Evolutionary conservation across 2,888 invertebrate genomes (phyloP), one percentile per base, ranked within the genome.

Genomic region (Ditula angustiorana): DNA sequence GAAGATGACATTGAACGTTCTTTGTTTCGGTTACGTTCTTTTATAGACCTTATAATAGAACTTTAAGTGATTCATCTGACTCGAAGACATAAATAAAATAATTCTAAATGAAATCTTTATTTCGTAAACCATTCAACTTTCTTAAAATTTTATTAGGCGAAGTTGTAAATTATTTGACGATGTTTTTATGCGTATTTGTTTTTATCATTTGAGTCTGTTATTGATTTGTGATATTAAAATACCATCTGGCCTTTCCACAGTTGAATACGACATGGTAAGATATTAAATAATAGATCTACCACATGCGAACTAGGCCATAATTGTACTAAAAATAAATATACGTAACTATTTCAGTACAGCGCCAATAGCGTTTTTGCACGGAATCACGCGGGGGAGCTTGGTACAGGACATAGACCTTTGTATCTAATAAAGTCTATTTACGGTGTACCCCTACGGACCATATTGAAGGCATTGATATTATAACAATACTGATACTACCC

Each of bases 291-390:
- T 80, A 78, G 81, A 80, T 76, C 75, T 74, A 79, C 79, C 77
- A 77, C 74, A 74, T 72, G 71, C 71, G 73, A 86, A 82, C 76
- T 75, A 77, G 86, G 85, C 80, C 82, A 81, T 71, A 71, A 66
- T 61, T 72, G 70, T 75, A 74, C 80, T 83, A 82, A 85, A 83
- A 85, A 85, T 84, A 85, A 79, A 80, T 77, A 72, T 78, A 79
- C 44, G 78, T 81, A 80, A 75, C 68, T 73, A 74, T 80, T 80
- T 82, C 81, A 81, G 80, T 81, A 78, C 73, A 64, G 64, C 71
- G 70, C 76, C 77, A 76, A 83, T 76, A 76, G 72, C 73, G 71
- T 80, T 83, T 84, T 83, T 78, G 77, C 79, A 77, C 75, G 75
- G 67, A 70, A 76, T 77, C 74, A 72, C 70, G 73, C 72, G 61